Conservation (phyloP, 2,888 invertebrate genomes). For the Meandrusa payeni region DNA sequence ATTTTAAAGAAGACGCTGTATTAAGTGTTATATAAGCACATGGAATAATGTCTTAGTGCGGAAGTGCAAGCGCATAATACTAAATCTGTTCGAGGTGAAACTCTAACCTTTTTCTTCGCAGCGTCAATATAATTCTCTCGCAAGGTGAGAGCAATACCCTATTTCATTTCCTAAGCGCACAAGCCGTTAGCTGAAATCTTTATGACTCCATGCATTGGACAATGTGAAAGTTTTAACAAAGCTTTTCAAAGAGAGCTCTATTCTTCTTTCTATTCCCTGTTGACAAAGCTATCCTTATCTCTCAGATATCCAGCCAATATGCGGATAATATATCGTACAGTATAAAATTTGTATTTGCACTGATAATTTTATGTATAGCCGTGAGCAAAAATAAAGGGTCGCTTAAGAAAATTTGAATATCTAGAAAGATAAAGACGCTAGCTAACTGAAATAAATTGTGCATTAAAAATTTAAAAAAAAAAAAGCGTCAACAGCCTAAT, state of each 20-base stretch:
- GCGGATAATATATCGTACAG: too few relatives aligned
- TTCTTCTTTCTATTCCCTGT: constrained; percentile 35
- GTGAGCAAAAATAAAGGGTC: too few relatives aligned
- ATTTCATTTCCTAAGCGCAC: constrained; percentile 58
- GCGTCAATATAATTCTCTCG: constrained; percentile 26
- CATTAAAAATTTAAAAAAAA: too few relatives aligned
- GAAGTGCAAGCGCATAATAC: constrained; percentile 2
- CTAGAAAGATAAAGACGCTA: too few relatives aligned
- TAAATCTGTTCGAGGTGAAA: constrained; percentile 13
- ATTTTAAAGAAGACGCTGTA: too few relatives aligned
- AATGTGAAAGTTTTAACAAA: constrained; percentile 58
- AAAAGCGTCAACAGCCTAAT: too few relatives aligned
- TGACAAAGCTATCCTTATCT: constrained; percentile 7
- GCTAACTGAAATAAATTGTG: too few relatives aligned
- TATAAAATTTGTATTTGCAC: too few relatives aligned
- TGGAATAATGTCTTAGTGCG: too few relatives aligned
- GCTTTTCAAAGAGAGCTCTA: constrained; percentile 50
- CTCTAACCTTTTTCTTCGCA: constrained; percentile 30
- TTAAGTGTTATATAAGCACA: too few relatives aligned
- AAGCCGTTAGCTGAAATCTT: constrained; percentile 61
- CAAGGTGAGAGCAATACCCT: constrained; percentile 47
- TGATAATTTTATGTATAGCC: too few relatives aligned
- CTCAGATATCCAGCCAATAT: neutral
- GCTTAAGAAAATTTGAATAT: too few relatives aligned
- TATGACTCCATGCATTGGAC: constrained; percentile 36